These are phyloP conservation scores for Venturia canescens DNA, from an alignment of 1,140 invertebrate species.

Conservation along the genomic window DNA sequence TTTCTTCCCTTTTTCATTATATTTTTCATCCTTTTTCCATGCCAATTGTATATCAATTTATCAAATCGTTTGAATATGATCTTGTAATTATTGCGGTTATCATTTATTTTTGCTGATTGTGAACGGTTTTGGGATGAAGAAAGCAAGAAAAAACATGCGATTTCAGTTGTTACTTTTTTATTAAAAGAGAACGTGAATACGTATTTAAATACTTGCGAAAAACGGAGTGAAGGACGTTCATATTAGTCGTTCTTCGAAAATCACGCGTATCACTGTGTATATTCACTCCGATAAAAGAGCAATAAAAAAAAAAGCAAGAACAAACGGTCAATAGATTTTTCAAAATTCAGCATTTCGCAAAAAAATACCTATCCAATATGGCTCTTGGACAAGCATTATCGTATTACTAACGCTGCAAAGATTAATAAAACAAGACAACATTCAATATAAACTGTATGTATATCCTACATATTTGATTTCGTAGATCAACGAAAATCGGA, in stretches of 20 bases:
- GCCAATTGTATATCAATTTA: too few species aligned
- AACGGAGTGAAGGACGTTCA: slow-evolving; percentile 13
- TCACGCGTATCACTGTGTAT: not conserved
- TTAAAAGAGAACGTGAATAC: slow-evolving; percentile 40
- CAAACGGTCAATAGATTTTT: not conserved
- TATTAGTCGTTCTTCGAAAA: not conserved
- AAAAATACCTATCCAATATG: slow-evolving; percentile 66
- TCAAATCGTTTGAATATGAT: too few species aligned
- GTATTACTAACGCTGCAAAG: not conserved
- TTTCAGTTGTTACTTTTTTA: slow-evolving; percentile 15
- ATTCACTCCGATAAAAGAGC: slow-evolving; percentile 11
- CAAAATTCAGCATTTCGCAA: not conserved
- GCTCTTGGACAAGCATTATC: slow-evolving; percentile 66
- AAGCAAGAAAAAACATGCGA: too few species aligned
- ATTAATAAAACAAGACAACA: slow-evolving; percentile 27
- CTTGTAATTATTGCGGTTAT: not conserved
- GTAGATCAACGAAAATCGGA: too few species aligned
- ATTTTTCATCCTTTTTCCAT: too few species aligned
- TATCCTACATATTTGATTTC: too few species aligned
- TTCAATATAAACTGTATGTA: too few species aligned
- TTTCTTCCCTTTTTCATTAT: too few species aligned
- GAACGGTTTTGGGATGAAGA: too few species aligned
- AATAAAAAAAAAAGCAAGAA: slow-evolving; percentile 12
- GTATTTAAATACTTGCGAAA: slow-evolving; percentile 21
- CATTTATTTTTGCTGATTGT: too few species aligned